Evolutionary conservation across 1,140 invertebrate species (phyloP), one percentile per base, ranked within the genome.

Genomic region (Microplitis mediator): DNA sequence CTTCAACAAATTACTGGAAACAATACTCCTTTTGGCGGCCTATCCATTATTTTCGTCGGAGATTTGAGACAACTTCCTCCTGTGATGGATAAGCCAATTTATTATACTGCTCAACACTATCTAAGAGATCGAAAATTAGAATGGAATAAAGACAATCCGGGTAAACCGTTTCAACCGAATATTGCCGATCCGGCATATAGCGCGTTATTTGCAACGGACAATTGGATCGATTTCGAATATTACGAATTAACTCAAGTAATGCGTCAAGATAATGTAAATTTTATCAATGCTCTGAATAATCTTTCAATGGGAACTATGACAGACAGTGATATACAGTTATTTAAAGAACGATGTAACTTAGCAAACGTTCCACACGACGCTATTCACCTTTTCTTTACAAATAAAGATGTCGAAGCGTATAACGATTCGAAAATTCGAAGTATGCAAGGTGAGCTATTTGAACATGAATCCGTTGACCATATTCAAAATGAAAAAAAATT

Each of bases 41-140:
- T n/a, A n/a, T n/a, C n/a, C n/a, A n/a, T n/a, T n/a, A n/a, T n/a
- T n/a, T n/a, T n/a, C n/a, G 74, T 81, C 31, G 77, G 76, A 14
- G 78, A 80, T 77, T 74, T 78, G 31, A 64, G 69, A 51, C 78
- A 80, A 75, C 65, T 78, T 58, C 75, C 71, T 62, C 76, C 78
- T 13, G 75, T 79, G 32, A 69, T 39, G 50, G 73, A 76, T 67
- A 64, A 13, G 56, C 64, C 73, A n/a, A 72, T 79, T 39, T 76
- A 60, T 60, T 60, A 60, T 60, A 60, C 14, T 3, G 58, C 58
- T 2, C 58, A 60, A 6, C 58, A 60, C 23, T 60, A 60, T 60
- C 31, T 67, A 34, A 32, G 58, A 60, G 58, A 60, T 34, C 16
- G 31, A 34, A 60, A 60, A 34, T 2, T 32, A 34, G 0, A 60